Base-by-base conservation (phyloP, 2,113 vertebrate species). In the Cavia aperea region DNA sequence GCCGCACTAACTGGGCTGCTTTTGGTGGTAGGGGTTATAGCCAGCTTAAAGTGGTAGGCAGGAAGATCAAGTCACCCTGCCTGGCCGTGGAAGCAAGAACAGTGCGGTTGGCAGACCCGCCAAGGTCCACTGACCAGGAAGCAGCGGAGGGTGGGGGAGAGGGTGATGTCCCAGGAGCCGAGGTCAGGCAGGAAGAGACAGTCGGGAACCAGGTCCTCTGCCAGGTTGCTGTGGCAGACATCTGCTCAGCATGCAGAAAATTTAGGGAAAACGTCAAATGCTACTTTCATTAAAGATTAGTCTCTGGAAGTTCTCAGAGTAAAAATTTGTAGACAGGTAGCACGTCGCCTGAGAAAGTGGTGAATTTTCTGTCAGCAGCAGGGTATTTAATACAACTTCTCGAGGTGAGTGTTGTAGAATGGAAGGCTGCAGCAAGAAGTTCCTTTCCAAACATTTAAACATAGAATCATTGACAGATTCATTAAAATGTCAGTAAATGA, bases 401-500 rank as follows among this genome's bases (percentile, higher is more conserved):
- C 86, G 39, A 73, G 77, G 54, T 33, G 13, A 7, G 11, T 19
- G 7, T 68, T 56, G 39, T 63, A 75, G 36, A 56, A 39, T 1
- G 5, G 24, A 65, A 92, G 78, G 66, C 63, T 70, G 39, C 84
- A 63, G 56, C 46, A 54, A 90, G 81, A 72, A 46, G 21, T 10
- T 66, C 39, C 51, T 90, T 93, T 88, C 43, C 73, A 79, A 65
- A 89, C 29, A 12, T 54, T 26, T 15, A 24, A 49, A 63, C 29
- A 2, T 79, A 33, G 23, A 66, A 65, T 89, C 81, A 93, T 60
- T 73, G 14, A 89, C 66, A 66, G 29, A 83, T 56, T 90, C 36
- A 89, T 73, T 68, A 94, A 91, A 86, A 92, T 73, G 73, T 58
- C 49, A 72, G 39, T 81, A 86, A 91, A 75, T 66, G 36, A 88